Percentiles rank a stretch among this genome's conserved stretches.
Evolutionary conservation across 2,888 invertebrate genomes (phyloP).

Genomic region (Platynereis dumerilii): DNA sequence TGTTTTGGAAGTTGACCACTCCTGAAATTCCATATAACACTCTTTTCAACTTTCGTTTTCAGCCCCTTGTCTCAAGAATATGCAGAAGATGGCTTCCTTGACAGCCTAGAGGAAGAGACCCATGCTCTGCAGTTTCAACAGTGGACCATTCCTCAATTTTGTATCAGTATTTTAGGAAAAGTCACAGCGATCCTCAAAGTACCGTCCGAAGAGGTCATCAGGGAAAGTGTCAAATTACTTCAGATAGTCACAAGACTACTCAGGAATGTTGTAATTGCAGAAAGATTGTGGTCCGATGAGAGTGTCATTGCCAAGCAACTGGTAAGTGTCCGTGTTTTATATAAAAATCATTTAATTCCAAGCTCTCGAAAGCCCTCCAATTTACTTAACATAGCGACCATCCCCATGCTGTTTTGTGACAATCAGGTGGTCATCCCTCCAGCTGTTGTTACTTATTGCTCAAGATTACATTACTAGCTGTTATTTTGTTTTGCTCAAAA

Average conservation of each 20-base stretch:
- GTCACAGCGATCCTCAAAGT: slow-evolving; percentile 48
- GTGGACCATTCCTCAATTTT: slow-evolving; percentile 57
- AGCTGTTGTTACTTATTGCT: no score
- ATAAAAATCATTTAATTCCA: no score
- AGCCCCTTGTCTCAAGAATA: background rate
- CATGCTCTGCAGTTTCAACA: slow-evolving; percentile 52
- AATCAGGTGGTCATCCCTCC: no score
- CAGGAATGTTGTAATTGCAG: slow-evolving; percentile 39
- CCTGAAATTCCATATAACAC: no score
- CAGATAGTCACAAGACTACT: slow-evolving; percentile 37
- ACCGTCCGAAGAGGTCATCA: slow-evolving; percentile 32
- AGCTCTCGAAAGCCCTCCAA: no score
- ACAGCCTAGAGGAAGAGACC: slow-evolving; percentile 44
- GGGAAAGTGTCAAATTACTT: slow-evolving; percentile 27
- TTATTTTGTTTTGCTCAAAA: no score
- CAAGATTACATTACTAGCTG: no score
- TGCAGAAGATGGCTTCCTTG: background rate
- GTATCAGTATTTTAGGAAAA: slow-evolving; percentile 48
- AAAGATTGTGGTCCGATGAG: slow-evolving; percentile 49
- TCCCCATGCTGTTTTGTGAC: no score
- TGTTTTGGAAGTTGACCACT: no score
- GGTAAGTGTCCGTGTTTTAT: slow-evolving; percentile 40
- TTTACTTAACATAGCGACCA: no score
- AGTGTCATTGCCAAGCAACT: slow-evolving; percentile 52
- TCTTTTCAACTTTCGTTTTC: no score